Base-by-base conservation (phyloP, 35 echinoderm and acorn worm species). In the Patiria miniata region DNA sequence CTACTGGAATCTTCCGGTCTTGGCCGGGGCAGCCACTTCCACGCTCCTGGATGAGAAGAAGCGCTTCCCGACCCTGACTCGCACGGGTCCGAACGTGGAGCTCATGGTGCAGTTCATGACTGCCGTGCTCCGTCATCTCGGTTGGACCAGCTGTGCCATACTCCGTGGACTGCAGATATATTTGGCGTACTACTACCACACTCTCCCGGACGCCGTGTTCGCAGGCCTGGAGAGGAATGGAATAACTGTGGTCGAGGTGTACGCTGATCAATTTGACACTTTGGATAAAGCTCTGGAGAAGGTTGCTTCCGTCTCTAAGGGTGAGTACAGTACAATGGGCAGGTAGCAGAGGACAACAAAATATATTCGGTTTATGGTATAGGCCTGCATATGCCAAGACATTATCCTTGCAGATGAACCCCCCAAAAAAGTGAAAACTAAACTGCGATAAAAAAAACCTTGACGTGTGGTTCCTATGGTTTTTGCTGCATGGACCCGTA, bases 1-100 rank as follows among this genome's bases (percentile, higher is more conserved):
- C 33, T 26, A 33, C 78, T 80, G 78, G 78, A 80, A 80, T 36
- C 78, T 80, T 1, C 78, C 78, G 37, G 21, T 80, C 10, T 12
- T 80, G 0, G 9, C 78, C 1, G 78, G 23, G 1, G 78, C 78
- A 17, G 19, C 37, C 44, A 80, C 23, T 8, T 80, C 78, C 7
- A 21, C 33, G 9, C 37, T 23, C 2, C 44, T 80, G 10, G 1
- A 0, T 10, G 5, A 39, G 9, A 80, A 80, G 78, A 37, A 8
- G 37, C 22, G 78, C 9, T 80, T 80, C 36, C 23, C 22, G 16
- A 80, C 78, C 78, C 78, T 80, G 19, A 80, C 78, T 8, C 37
- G 78, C 19, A 40, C 78, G 9, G 14, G 1, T 23, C 6, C 60
- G 16, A 23, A 8, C 8, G 22, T 68, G 60, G 22, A 7, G 8